Evolutionary conservation across 92 coral and sea anemone species (phyloP), one percentile per base, ranked within the genome.

Genomic region (Isaurus tuberculatus): DNA sequence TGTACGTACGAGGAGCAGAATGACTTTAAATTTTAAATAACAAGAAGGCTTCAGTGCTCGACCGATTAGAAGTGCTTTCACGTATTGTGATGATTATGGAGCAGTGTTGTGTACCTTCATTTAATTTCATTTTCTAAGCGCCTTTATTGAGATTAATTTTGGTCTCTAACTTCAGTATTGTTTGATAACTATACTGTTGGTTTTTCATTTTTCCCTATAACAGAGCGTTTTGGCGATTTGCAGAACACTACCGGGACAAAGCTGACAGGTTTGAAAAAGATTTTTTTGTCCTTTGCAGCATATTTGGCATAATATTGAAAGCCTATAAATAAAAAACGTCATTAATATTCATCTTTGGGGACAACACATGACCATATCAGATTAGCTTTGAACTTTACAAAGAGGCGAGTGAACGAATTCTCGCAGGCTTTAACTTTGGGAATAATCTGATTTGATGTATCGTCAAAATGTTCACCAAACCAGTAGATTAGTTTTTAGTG

Each of bases 161-260:
- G 78, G 58, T 20, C 61, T 72, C 58, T 72, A 43, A 25, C 61
- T n/a, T 30, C 11, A 36, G 51, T 58, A 29, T 63, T 78, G 48
- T 70, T 28, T 33, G 7, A 23, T 23, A 40, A 70, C 14, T 23
- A 34, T 26, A 81, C 17, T 13, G 26, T 64, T n/a, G n/a, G n/a
- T 14, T 19, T 8, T 13, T 32, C 14, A 25, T 11, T 23, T 27
- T 42, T 25, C 37, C 36, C 69, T 32, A 11, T 32, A 51, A 20
- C 58, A 96, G 99, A 89, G 91, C 95, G 4, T 96, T 94, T 74
- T 96, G 99, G 99, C 91, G 90, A 63, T 96, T 87, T 73, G 95
- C 95, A 36, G 88, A 90, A 28, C 99, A 92, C 69, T 96, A 92
- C 58, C 72, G 90, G 40, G 98, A 92, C 71, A 96, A 94, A 77